Evolutionary conservation across 2,797 vertebrate species (phyloP).

Genomic region (Bradypodion ventrale): DNA sequence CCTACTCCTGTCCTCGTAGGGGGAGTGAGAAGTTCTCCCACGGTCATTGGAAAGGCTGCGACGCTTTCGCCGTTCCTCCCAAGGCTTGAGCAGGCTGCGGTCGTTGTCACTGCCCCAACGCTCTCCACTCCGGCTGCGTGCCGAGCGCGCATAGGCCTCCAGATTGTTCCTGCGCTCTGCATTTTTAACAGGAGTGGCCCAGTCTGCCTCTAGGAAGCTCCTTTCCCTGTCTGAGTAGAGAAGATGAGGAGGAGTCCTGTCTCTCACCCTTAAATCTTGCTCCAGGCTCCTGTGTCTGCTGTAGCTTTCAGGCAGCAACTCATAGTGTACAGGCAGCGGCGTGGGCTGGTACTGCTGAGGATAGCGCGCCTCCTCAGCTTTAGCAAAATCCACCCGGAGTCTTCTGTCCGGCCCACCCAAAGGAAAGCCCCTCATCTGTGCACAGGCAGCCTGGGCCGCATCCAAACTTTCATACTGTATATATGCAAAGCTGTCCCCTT

Average conservation of each 20-base stretch:
- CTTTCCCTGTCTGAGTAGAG: slow-evolving; percentile 86
- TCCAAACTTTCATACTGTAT: slow-evolving; percentile 98
- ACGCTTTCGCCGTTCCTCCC: slow-evolving; percentile 85
- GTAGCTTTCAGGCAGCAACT: slow-evolving; percentile 86
- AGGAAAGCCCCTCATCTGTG: slow-evolving; percentile 95
- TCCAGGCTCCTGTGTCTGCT: slow-evolving; percentile 88
- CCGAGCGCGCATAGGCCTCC: slow-evolving; percentile 84
- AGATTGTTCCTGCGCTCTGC: slow-evolving; percentile 83
- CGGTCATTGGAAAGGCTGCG: slow-evolving; percentile 85
- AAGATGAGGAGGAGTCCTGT: slow-evolving; percentile 85
- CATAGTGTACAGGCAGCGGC: slow-evolving; percentile 83
- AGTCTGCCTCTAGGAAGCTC: slow-evolving; percentile 84
- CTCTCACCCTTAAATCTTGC: slow-evolving; percentile 86
- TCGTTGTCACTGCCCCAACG: slow-evolving; percentile 86
- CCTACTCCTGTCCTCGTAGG: slow-evolving; percentile 81
- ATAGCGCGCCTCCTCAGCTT: slow-evolving; percentile 92
- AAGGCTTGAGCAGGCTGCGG: slow-evolving; percentile 73
- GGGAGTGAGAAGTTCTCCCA: slow-evolving; percentile 74
- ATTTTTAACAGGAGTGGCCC: slow-evolving; percentile 85
- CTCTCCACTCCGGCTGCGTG: slow-evolving; percentile 89
- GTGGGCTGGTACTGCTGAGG: slow-evolving; percentile 87
- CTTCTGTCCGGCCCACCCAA: slow-evolving; percentile 88
- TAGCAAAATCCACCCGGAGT: slow-evolving; percentile 95
- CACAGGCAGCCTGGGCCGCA: slow-evolving; percentile 92
- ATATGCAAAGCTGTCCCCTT: slow-evolving; percentile 95